phyloP scores from a whole-genome alignment of 2,888 invertebrate genomes.

The Leucozona laternaria region DNA sequence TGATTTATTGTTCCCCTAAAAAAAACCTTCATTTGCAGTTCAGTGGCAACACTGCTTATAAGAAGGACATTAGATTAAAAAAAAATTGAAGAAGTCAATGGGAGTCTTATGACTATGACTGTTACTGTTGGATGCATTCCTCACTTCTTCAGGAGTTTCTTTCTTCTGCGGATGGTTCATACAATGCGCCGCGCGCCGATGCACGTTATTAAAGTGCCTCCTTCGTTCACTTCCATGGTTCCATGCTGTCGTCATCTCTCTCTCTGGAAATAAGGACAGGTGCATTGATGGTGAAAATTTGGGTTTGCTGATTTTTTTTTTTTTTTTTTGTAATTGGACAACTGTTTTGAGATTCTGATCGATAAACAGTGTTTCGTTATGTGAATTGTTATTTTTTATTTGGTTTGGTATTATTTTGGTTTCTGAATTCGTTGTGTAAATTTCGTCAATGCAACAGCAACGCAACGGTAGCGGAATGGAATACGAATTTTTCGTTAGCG shows the following conservation, averaged over 20 bases:
- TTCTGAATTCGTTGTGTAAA: constrained; percentile 32
- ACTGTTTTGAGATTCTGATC: constrained; percentile 73
- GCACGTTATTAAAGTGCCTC: constrained; percentile 52
- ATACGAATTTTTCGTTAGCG: constrained; percentile 32
- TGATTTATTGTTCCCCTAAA: too few species aligned
- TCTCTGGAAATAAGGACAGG: constrained; percentile 64
- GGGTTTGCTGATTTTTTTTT: constrained; percentile 56
- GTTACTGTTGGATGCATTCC: background rate
- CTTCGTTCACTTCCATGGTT: constrained; percentile 20
- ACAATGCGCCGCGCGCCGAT: constrained; percentile 8
- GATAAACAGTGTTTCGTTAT: constrained; percentile 66
- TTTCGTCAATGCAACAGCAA: constrained; percentile 12
- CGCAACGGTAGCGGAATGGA: constrained; percentile 34
- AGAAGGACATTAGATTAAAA: background rate
- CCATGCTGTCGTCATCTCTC: constrained; percentile 33
- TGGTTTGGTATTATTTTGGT: constrained; percentile 49
- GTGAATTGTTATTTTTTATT: constrained; percentile 45
- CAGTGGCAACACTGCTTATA: background rate
- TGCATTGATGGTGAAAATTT: constrained; percentile 60
- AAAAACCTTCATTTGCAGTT: too few species aligned
- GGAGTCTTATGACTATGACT: background rate
- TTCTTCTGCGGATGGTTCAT: background rate
- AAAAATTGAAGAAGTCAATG: constrained; percentile 1
- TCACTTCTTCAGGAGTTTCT: constrained; percentile 9
- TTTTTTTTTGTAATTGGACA: constrained; percentile 72